A percentile compares a stretch with the other conserved stretches of the same genome.
phyloP scores from a whole-genome alignment of 2,888 invertebrate genomes.

The Nezara viridula region DNA sequence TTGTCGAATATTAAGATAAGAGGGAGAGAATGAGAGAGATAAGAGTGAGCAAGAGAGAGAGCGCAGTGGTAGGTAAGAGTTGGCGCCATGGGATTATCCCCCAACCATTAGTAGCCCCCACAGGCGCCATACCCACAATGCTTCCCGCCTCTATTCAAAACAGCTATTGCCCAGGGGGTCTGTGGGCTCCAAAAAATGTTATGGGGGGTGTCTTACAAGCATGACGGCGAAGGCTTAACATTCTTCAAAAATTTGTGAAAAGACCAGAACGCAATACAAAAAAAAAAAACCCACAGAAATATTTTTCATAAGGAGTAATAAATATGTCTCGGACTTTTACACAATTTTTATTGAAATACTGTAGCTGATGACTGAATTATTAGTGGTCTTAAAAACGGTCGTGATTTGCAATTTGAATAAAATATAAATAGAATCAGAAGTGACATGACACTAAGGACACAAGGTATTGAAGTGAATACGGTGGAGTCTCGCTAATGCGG shows the following conservation, averaged over 20 bases:
- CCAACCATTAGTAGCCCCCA: neutral
- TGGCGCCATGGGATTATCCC: constrained; percentile 39
- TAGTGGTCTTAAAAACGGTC: too few relatives aligned
- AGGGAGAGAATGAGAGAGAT: neutral
- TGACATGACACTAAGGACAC: too few relatives aligned
- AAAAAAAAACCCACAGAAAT: neutral
- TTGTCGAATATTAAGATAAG: constrained; percentile 39
- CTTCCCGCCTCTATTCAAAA: constrained; percentile 9
- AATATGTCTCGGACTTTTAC: too few relatives aligned
- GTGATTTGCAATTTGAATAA: too few relatives aligned
- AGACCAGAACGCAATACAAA: neutral
- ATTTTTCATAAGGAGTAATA: too few relatives aligned
- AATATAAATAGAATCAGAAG: too few relatives aligned
- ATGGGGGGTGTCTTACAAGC: neutral
- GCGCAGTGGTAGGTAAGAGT: constrained; percentile 13
- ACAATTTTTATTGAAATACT: too few relatives aligned
- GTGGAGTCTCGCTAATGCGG: too few relatives aligned
- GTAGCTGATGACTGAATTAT: too few relatives aligned
- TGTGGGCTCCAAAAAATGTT: neutral
- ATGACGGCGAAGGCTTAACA: neutral
- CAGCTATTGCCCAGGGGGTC: neutral
- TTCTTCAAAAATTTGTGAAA: neutral
- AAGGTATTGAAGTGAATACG: too few relatives aligned
- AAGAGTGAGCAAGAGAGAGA: neutral
- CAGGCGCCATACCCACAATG: constrained; percentile 13